Base-by-base conservation (phyloP, 2,797 vertebrate species). In the Sebastes matsubarae region DNA sequence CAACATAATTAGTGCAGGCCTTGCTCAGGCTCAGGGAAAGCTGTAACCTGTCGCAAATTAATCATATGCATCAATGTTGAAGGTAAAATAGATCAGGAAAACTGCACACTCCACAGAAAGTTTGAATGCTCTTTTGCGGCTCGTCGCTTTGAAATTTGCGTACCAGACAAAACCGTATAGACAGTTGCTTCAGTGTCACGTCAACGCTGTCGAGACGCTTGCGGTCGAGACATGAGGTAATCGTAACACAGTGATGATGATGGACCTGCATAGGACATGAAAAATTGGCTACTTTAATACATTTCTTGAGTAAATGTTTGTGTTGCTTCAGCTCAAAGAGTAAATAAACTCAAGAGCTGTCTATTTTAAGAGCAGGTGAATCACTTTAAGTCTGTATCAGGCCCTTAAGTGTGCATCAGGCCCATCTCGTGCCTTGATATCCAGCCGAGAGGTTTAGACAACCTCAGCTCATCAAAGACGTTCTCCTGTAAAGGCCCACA, bases 381-480 rank as follows among this genome's bases (percentile, higher is more conserved):
- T 65, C 13, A 50, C 9, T 18, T 5, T n/a, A 22, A 22, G n/a
- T 54, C 52, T 54, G 52, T 20, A 50, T 50, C 46, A 50, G 8
- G 46, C 46, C 32, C 11, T 68, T 22, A 27, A 58, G 13, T 63
- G 18, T 24, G 4, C 30, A 32, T 22, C 11, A 30, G 32, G 58
- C 32, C 6, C 1, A 18, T 38, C 30, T 32, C 1, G 3, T 72
- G 55, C 22, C 52, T 60, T 50, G 55, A 79, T 42, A 70, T 74
- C n/a, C 25, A 12, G 64, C 65, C 24, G 66, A 60, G 20, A 11
- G 50, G 30, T 68, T 75, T 27, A 61, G 42, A 64, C 32, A 60
- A 80, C 63, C 54, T 81, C 54, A 70, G 72, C 72, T 81, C 71
- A 78, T 90, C 85, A 76, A 68, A 87, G 72, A 82, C 6, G 46